Evolutionary conservation across 2,797 vertebrate species (phyloP).

Genomic region (Darevskia mixta): DNA sequence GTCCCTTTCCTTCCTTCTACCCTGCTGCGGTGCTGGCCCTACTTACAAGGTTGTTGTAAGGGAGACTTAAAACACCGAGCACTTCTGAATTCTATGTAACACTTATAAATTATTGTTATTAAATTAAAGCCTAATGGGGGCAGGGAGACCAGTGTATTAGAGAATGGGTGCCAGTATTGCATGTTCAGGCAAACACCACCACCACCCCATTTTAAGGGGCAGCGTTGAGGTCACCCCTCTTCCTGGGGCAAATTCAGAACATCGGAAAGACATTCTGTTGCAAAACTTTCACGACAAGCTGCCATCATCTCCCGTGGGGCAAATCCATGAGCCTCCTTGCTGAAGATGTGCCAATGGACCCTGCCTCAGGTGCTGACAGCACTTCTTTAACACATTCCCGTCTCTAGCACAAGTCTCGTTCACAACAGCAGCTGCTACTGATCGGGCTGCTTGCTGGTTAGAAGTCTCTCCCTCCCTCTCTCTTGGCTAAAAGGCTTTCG

Average conservation of each 20-base stretch:
- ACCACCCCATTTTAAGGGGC: conserved; percentile 48
- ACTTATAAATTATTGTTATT: not conserved
- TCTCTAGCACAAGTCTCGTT: conserved; percentile 65
- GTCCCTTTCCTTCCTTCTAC: too few species aligned
- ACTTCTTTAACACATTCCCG: conserved; percentile 68
- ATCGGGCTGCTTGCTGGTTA: conserved; percentile 54
- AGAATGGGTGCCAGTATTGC: not conserved
- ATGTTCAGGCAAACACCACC: conserved; percentile 30
- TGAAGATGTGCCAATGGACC: conserved; percentile 66
- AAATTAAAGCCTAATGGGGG: accelerated
- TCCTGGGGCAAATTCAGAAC: conserved; percentile 60
- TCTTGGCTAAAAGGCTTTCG: conserved; percentile 57
- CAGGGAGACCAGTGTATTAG: conserved; percentile 35
- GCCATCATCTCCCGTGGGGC: conserved; percentile 58
- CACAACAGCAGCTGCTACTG: conserved; percentile 69
- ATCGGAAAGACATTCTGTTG: conserved; percentile 55
- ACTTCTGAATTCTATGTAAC: not conserved
- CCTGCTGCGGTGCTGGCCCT: too few species aligned
- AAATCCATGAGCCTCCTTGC: conserved; percentile 63
- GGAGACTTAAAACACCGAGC: not conserved
- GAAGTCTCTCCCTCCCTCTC: conserved; percentile 37
- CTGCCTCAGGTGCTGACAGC: conserved; percentile 72
- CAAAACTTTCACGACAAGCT: conserved; percentile 69
- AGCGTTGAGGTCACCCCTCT: conserved; percentile 47
- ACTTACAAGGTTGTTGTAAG: not conserved